phyloP scores from a whole-genome alignment of 2,888 invertebrate genomes.

The Lampropteryx suffumata region DNA sequence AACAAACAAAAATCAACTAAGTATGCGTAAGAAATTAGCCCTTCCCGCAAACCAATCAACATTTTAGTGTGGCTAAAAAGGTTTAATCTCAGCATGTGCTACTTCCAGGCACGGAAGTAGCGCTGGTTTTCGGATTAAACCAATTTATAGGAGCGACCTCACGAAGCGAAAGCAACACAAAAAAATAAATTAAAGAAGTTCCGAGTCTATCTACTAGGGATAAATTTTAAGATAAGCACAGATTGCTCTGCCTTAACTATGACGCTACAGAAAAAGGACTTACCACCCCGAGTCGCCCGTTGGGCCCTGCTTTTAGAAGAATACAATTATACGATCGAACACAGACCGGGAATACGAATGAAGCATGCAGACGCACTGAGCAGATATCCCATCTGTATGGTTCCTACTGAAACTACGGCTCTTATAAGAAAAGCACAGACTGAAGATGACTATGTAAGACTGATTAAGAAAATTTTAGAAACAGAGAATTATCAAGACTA shows the following conservation, averaged over 20 bases:
- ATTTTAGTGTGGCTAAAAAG: no score
- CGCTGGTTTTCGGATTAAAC: no score
- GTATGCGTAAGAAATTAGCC: no score
- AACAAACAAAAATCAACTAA: no score
- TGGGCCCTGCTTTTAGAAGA: constrained; percentile 30
- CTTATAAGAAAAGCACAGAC: constrained; percentile 33
- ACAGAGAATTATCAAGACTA: constrained; percentile 20
- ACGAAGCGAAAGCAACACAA: no score
- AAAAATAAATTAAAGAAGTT: no score
- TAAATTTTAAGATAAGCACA: constrained; percentile 23
- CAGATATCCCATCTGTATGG: constrained; percentile 25
- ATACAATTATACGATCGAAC: constrained; percentile 27
- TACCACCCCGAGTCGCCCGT: constrained; percentile 19
- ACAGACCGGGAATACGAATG: constrained; percentile 28
- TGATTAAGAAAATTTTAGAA: constrained; percentile 26
- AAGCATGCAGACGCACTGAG: constrained; percentile 31
- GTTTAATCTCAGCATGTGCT: no score
- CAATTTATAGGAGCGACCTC: no score
- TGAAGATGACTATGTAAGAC: no score
- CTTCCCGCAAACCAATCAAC: no score
- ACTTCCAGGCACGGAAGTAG: no score
- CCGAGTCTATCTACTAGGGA: constrained; percentile 30
- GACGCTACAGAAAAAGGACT: constrained; percentile 24
- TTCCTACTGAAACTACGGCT: constrained; percentile 4
- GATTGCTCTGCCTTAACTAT: constrained; percentile 17